Evolutionary conservation across 2,113 vertebrate genomes (phyloP), one percentile per base, ranked within the genome.

Genomic region (Pangasianodon gigas): DNA sequence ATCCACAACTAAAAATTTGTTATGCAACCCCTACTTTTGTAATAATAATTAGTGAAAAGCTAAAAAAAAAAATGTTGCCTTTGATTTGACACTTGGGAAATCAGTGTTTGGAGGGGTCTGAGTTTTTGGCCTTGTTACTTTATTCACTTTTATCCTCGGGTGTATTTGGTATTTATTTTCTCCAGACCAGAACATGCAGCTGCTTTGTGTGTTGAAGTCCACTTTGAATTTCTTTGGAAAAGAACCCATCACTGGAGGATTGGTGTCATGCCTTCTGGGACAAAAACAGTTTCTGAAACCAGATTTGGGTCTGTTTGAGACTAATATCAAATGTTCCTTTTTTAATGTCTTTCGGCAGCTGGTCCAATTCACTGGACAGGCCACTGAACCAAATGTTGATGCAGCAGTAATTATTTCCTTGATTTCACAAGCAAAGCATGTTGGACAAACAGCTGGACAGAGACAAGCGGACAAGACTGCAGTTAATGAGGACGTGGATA

Each of bases 201-300:
- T 67, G 77, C 69, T 88, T 65, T 18, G 65, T 71, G 7, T 81
- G 32, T 44, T 83, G 10, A 82, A 71, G 24, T 80, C 24, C 74
- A 87, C 85, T 81, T 85, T 77, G 74, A 85, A 85, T 54, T 69
- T 58, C 65, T 91, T 67, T 67, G 71, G 77, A 65, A 41, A 24
- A 80, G 52, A 88, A 62, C 26, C n/a, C 24, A 26, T 52, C 80
- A 10, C 69, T 60, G 52, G 71, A 87, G 56, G 51, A 84, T 44
- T 83, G 56, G 69, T 65, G 52, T 88, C 84, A 88, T 79, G 29
- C 62, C 87, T 85, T 75, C 67, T 62, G 84, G 46, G 60, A 91
- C 32, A 85, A 83, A 56, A 80, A 52, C 41, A 58, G 71, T 86
- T 89, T 52, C 85, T 88, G 54, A 86, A 81, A 54, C 26, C 85